phyloP scores from a whole-genome alignment of 2,113 vertebrate genomes.

The Hipposideros armiger region DNA sequence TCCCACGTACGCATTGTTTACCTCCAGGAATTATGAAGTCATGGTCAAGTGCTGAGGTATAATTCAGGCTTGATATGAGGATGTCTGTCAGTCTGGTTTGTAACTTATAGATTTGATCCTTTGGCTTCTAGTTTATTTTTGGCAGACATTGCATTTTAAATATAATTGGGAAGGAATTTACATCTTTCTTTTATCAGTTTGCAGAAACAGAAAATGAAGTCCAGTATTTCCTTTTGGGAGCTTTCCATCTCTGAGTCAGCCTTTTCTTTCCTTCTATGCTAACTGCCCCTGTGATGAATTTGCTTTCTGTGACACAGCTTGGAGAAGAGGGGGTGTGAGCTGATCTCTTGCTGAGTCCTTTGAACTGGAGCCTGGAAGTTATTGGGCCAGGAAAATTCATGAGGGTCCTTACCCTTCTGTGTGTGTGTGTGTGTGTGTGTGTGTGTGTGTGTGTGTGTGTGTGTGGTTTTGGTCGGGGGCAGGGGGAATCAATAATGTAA shows the following conservation, averaged over 20 bases:
- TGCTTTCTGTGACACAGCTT: not conserved
- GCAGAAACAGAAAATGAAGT: not conserved
- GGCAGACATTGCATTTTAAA: not conserved
- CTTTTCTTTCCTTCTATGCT: not conserved
- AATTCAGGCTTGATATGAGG: not conserved
- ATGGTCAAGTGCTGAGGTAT: not conserved
- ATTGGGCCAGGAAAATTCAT: not conserved
- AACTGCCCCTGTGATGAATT: not conserved
- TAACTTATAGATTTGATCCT: not conserved
- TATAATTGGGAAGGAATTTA: not conserved
- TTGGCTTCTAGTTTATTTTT: not conserved
- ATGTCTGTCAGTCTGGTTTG: not conserved
- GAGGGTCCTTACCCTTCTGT: not conserved
- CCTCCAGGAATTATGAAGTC: not conserved
- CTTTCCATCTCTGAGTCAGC: not conserved
- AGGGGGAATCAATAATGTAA: not conserved
- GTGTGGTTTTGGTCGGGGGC: not conserved
- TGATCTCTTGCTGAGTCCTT: not conserved
- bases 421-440: not conserved
- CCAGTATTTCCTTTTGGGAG: not conserved
- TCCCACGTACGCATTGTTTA: not conserved
- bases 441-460: not conserved
- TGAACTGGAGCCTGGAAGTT: not conserved
- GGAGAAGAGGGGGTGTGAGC: not conserved
- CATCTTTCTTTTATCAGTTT: not conserved